These are phyloP conservation scores for Tetragonula clypearis DNA, from an alignment of 1,140 invertebrate species.

Conservation along the genomic window DNA sequence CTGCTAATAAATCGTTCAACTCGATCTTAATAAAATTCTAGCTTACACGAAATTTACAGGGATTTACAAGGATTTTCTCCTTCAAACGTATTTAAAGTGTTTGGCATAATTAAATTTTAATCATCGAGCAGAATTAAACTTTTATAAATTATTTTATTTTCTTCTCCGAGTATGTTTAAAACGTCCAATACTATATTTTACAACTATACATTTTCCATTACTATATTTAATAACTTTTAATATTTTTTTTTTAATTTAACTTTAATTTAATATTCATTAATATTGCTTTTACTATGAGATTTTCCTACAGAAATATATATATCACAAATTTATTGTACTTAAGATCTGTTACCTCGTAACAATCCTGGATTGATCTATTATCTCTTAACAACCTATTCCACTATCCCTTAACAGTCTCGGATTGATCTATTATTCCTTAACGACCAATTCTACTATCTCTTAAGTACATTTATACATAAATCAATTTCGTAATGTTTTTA, in stretches of 20 bases:
- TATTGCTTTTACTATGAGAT: neutral
- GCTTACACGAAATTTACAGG: too few relatives aligned
- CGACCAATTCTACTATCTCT: slow-evolving; percentile 22
- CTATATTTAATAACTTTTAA: neutral
- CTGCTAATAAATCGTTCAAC: too few relatives aligned
- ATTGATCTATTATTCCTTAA: slow-evolving; percentile 10
- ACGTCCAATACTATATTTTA: too few relatives aligned
- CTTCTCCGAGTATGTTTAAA: too few relatives aligned
- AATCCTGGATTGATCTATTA: slow-evolving; percentile 6
- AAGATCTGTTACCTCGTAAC: neutral
- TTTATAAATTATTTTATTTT: too few relatives aligned
- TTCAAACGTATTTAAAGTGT: too few relatives aligned
- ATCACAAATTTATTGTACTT: neutral
- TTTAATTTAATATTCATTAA: neutral
- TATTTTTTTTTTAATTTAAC: too few relatives aligned
- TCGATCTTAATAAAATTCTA: too few relatives aligned
- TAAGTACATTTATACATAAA: neutral
- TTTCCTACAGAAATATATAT: neutral
- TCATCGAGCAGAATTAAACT: too few relatives aligned
- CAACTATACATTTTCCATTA: neutral
- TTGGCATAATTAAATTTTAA: too few relatives aligned
- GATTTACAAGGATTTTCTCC: too few relatives aligned
- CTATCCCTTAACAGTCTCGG: neutral
- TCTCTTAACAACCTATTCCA: slow-evolving; percentile 3
- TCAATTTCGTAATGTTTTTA: slow-evolving; percentile 15